phyloP scores from a whole-genome alignment of 2,113 vertebrate genomes.

The Petaurus breviceps region DNA sequence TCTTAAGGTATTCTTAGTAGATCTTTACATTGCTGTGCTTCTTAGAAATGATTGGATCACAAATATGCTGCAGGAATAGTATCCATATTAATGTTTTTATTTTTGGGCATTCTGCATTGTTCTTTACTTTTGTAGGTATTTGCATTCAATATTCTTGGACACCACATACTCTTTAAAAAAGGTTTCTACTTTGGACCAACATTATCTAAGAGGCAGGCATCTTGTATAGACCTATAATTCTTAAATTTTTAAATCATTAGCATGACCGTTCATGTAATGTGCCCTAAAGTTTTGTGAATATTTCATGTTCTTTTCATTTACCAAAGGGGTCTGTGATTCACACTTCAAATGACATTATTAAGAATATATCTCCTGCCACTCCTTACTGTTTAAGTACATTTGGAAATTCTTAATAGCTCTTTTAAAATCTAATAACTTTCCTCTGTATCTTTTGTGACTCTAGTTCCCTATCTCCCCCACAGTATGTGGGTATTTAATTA shows the following conservation, averaged over 20 bases:
- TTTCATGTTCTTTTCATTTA: background rate
- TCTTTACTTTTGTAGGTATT: background rate
- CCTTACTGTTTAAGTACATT: background rate
- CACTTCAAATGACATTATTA: background rate
- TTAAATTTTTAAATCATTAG: background rate
- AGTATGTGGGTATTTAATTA: background rate
- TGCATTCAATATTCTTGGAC: background rate
- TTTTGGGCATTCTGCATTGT: background rate
- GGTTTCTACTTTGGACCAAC: background rate
- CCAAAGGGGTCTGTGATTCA: background rate
- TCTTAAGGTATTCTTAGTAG: background rate
- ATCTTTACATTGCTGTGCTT: background rate
- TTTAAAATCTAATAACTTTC: background rate
- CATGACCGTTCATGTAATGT: background rate
- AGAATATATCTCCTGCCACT: background rate
- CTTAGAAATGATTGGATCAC: background rate
- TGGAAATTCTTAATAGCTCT: background rate
- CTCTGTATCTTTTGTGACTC: background rate
- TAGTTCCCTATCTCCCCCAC: background rate
- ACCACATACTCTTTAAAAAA: background rate
- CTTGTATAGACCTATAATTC: background rate
- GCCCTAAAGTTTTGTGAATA: background rate
- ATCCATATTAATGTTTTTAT: background rate
- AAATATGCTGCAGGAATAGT: background rate
- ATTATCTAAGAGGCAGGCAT: background rate